Conservation (phyloP, 2,113 vertebrate species). For the Psilopsiagon aymara region DNA sequence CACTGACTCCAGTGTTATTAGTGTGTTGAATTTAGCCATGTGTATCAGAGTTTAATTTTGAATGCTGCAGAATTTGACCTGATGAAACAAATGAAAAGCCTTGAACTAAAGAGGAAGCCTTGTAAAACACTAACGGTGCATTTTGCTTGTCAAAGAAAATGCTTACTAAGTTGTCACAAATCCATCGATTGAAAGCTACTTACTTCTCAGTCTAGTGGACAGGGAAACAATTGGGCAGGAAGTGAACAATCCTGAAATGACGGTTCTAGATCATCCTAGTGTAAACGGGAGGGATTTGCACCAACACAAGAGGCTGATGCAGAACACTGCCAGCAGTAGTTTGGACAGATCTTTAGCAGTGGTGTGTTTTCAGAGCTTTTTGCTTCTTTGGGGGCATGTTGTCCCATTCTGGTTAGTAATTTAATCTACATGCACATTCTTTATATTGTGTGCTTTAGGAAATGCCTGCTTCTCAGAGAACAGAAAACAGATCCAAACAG, state of each 20-base stretch:
- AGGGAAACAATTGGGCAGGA: conserved; percentile 40
- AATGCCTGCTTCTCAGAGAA: not conserved
- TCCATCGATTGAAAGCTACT: conserved; percentile 28
- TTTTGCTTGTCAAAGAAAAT: conserved; percentile 39
- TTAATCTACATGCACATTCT: not conserved
- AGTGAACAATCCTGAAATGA: not conserved
- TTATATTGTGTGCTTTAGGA: not conserved
- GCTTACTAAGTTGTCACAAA: conserved; percentile 49
- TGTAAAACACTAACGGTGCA: not conserved
- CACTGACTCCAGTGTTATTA: not conserved
- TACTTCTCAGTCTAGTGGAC: conserved; percentile 39
- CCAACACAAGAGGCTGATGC: not conserved
- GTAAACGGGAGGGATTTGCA: conserved; percentile 5
- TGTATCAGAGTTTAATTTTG: not conserved
- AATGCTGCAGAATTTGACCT: not conserved
- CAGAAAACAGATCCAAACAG: not conserved
- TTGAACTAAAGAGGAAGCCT: not conserved
- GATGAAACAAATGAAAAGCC: conserved; percentile 10
- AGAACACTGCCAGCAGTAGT: not conserved
- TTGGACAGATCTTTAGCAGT: not conserved
- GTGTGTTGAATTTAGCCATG: not conserved
- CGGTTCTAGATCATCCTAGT: conserved; percentile 12
- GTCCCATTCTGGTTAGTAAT: not conserved
- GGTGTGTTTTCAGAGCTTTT: not conserved
- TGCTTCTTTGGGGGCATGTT: not conserved